A percentile compares a stretch with the other conserved stretches of the same genome.
Evolutionary conservation across 2,797 vertebrate species (phyloP).

Genomic region (Furcifer pardalis): DNA sequence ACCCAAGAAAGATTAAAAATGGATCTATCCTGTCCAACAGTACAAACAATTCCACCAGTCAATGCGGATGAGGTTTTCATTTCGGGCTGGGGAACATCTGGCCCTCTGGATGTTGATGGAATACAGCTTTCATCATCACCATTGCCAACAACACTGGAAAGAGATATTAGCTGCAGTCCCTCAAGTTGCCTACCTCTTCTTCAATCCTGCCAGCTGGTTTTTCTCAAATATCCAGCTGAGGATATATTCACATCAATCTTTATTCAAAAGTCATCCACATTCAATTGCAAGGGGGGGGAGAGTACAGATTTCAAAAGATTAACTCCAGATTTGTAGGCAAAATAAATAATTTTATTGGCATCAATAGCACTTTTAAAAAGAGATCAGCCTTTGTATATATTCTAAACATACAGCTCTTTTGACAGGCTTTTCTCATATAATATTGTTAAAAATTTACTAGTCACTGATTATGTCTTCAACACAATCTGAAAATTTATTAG

Average conservation of each 20-base stretch:
- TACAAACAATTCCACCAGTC: not conserved
- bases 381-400: conserved; percentile 85
- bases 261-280: not conserved
- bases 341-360: conserved; percentile 99
- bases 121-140: no score
- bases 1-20: not conserved
- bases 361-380: conserved; percentile 77
- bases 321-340: conserved; percentile 78
- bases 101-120: no score
- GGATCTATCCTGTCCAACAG: rapidly evolving
- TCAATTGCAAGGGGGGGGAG: not conserved
- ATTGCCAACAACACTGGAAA: no score
- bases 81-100: no score
- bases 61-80: no score
- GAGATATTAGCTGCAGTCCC: no score
- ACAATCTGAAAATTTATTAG: conserved; percentile 58
- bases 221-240: not conserved
- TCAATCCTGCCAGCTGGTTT: not conserved
- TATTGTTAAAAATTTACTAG: conserved; percentile 70
- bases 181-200: no score
- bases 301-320: not conserved
- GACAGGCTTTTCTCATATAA: conserved; percentile 69
- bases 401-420: conserved; percentile 78
- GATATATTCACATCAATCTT: not conserved
- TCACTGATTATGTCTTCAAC: conserved; percentile 75